Base-by-base conservation (phyloP, 2,888 invertebrate species). In the Lottia gigantea region DNA sequence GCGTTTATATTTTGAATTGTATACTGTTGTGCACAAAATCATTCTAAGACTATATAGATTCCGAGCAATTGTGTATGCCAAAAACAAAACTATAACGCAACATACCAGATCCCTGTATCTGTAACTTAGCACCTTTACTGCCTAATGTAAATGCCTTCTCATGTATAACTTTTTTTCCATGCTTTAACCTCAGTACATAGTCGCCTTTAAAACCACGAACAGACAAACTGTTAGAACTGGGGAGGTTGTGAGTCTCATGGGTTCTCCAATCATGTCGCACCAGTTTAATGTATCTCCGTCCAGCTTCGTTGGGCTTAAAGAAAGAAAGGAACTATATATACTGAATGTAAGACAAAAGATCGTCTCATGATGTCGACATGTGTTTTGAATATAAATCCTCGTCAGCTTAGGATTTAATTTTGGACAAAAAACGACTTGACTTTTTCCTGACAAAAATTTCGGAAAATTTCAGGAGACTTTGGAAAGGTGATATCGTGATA, bases 261-360 rank as follows among this genome's bases (percentile, higher is more conserved):
- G 61, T 67, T 61, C 67, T 47, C 67, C 67, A 67, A 61, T 67
- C 67, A 23, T 61, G 61, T 49, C 40, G 47, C 40, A 49, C 49
- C 12, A 67, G 61, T 26, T 61, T 47, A 11, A 40, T 26, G 25
- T 55, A 67, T n/a, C 15, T 67, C 19, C 40, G 26, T n/a, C 67
- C 67, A 40, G 67, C 67, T 31, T 31, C 67, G 6, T 67, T 67
- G 25, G 67, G 61, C 67, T 67, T 16, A 12, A 31, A 19, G 31
- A 19, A n/a, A 61, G 16, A 16, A 19, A 0, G 8, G 0, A 19
- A 19, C 6, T 8, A 1, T 14, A 55, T 55, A 55, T 1, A 19
- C 8, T 55, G 8, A 2, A 12, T 19, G 11, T 40, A 40, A 40
- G 40, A 40, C 40, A 40, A 8, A 8, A 40, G 40, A 40, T 40